These are phyloP conservation scores for Glandiceps talaboti DNA, from an alignment of 53 echinoderm and acorn worm species.

Conservation along the genomic window DNA sequence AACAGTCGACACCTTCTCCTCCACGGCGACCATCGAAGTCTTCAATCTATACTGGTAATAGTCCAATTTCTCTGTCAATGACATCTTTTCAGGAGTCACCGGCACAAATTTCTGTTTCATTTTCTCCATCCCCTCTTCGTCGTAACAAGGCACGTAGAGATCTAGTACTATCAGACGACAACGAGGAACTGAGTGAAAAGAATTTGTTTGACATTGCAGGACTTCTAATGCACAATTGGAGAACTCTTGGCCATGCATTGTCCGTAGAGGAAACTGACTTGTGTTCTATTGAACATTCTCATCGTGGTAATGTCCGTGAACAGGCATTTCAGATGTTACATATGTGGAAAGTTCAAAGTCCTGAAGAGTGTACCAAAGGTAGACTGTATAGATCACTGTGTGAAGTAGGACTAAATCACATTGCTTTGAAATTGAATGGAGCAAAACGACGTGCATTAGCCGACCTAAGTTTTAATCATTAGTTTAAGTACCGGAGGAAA, in stretches of 20 bases:
- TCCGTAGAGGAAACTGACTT: neutral
- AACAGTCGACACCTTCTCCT: neutral
- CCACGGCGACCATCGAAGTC: too few species aligned
- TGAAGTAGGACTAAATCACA: constrained; percentile 69
- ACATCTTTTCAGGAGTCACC: too few species aligned
- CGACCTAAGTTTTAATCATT: too few species aligned
- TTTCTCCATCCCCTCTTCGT: neutral
- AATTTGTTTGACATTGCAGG: neutral
- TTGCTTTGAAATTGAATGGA: too few species aligned
- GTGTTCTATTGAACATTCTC: neutral
- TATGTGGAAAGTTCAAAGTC: constrained; percentile 91
- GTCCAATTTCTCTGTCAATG: neutral
- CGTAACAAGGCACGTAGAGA: neutral
- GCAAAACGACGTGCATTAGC: too few species aligned
- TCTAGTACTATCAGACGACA: neutral
- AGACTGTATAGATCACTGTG: constrained; percentile 59
- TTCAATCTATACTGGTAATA: too few species aligned
- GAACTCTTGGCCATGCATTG: neutral
- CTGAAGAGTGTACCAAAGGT: constrained; percentile 76
- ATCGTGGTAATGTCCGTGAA: constrained; percentile 14
- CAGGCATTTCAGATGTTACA: constrained; percentile 95
- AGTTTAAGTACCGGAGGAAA: too few species aligned
- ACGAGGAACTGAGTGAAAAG: neutral
- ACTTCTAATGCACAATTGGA: neutral
- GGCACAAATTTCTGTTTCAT: neutral